Conservation (phyloP, 2,888 invertebrate genomes). For the Arrhopalites spinosus region DNA sequence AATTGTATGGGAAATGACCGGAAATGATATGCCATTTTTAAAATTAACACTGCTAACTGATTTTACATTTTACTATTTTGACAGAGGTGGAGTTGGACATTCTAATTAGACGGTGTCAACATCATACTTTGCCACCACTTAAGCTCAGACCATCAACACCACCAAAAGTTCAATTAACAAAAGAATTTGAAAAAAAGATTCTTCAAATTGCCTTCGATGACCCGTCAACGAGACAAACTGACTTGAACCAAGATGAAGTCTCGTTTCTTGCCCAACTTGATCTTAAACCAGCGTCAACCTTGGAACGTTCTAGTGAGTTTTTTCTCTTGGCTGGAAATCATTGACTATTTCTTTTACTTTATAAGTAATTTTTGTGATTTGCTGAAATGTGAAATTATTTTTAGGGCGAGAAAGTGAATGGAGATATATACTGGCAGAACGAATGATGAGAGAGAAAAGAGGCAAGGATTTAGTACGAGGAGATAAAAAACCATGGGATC, state of each 20-base stretch:
- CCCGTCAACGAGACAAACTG: constrained; percentile 41
- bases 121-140: constrained; percentile 46
- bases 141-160: constrained; percentile 44
- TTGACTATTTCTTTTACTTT: no score
- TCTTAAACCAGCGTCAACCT: constrained; percentile 45
- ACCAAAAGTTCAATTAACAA: constrained; percentile 33
- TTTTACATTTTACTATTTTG: constrained; percentile 1
- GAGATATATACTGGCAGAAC: constrained; percentile 48
- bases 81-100: constrained; percentile 50
- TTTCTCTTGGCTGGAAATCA: no score
- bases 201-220: constrained; percentile 50
- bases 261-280: constrained; percentile 49
- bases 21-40: neutral
- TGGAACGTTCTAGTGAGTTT: constrained; percentile 48
- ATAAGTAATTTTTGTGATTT: no score
- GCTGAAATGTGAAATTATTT: neutral
- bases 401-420: constrained; percentile 50
- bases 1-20: neutral
- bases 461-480: constrained; percentile 36
- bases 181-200: constrained; percentile 45
- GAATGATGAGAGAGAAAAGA: constrained; percentile 46
- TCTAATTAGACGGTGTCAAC: constrained; percentile 48
- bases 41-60: no score
- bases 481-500: constrained; percentile 44
- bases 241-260: constrained; percentile 38